Evolutionary conservation across 1,140 invertebrate genomes (phyloP), one percentile per base, ranked within the genome.

Genomic region (Brachionus rotundiformis): DNA sequence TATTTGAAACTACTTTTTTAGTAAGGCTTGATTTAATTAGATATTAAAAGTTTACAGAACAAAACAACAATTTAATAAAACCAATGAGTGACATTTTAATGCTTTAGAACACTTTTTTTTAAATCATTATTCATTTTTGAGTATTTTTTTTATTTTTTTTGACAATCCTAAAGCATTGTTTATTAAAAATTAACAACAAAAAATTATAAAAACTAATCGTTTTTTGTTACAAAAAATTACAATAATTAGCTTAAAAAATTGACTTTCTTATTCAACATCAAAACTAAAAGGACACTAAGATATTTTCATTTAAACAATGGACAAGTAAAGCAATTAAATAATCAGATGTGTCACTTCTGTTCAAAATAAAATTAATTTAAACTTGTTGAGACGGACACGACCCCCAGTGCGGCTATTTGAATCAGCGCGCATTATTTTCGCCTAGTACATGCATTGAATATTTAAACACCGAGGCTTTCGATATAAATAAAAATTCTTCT

Each of bases 41-140:
- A 39, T 10, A 39, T 10, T 31, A 19, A 68, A 68, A 16, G 36
- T 16, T 19, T 13, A 3, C 2, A 31, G 0, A 68, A 36, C 7
- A 33, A 19, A 33, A 68, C n/a, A 33, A 33, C 3, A 16, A 68
- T 36, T 31, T 2, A 68, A 68, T 68, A 68, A 68, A 68, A 68
- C 19, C 16, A 8, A 19, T 68, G 31, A 68, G 36, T 68, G 63
- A 68, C 63, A 33, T 68, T 68, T 68, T 68, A 68, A 68, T 68
- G 63, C 63, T 68, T 68, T 68, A 68, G 63, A 68, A 68, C 31
- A 49, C 59, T 25, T 29, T 63, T 63, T 63, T 63, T 63, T 63
- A 31, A 13, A 11, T 27, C 16, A 29, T 63, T n/a, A 68, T 75
- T 68, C 33, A 8, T 68, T 68, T 33, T 29, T 10, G 7, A 19